phyloP scores from a whole-genome alignment of 2,888 invertebrate genomes.

The Latheticus oryzae region DNA sequence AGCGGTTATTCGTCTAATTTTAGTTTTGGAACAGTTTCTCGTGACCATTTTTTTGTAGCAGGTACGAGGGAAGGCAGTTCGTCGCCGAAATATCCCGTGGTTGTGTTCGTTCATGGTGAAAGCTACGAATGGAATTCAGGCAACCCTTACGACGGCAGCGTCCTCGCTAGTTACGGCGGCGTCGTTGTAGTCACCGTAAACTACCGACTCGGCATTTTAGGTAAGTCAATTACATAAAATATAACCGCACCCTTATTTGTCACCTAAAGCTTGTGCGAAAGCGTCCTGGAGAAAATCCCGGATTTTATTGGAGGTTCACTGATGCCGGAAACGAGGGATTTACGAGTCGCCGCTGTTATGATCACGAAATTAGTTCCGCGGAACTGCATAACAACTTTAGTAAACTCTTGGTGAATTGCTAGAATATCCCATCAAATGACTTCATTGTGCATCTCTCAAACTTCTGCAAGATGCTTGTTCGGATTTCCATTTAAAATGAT shows the following conservation, averaged over 20 bases:
- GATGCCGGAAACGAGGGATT: conserved; percentile 21
- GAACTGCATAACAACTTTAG: conserved; percentile 20
- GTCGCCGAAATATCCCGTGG: conserved; percentile 81
- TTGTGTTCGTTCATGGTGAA: conserved; percentile 95
- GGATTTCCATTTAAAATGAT: neutral
- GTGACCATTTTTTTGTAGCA: conserved; percentile 66
- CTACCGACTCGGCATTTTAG: conserved; percentile 84
- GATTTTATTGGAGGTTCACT: conserved; percentile 20
- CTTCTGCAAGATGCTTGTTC: conserved; percentile 7
- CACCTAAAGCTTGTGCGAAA: conserved; percentile 14
- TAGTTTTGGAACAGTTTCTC: conserved; percentile 2
- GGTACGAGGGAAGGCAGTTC: conserved; percentile 69
- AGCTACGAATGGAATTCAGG: conserved; percentile 99
- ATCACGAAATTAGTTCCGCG: conserved; percentile 13
- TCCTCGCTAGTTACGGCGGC: conserved; percentile 92
- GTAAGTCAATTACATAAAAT: conserved; percentile 68
- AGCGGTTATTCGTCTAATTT: too few relatives aligned
- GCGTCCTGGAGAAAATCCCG: conserved; percentile 16
- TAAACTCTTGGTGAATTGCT: conserved; percentile 14
- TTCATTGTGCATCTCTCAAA: conserved; percentile 1
- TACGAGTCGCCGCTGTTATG: conserved; percentile 19
- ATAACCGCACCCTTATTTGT: conserved; percentile 25
- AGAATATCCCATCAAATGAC: conserved; percentile 4
- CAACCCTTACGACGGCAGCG: conserved; percentile 97
- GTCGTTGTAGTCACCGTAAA: conserved; percentile 88